Conservation (phyloP, 2,888 invertebrate species). For the Chloromyia formosa region DNA sequence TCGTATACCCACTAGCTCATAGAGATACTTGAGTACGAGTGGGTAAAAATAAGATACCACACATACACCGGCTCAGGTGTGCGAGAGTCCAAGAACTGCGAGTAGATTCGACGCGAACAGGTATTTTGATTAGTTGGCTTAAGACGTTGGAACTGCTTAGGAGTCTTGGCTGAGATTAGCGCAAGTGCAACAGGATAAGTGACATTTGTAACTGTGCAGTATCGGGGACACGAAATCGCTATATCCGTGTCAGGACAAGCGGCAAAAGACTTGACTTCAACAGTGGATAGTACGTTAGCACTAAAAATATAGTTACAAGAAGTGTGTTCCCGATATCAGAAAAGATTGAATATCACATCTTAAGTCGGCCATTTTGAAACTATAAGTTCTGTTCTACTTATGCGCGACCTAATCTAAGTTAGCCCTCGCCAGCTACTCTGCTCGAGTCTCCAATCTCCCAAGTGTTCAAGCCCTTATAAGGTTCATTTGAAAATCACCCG, state of each 20-base stretch:
- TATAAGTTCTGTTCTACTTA: constrained; percentile 12
- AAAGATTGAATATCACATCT: background rate
- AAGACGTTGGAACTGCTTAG: constrained; percentile 51
- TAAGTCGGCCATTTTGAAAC: constrained; percentile 42
- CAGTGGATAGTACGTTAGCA: no score
- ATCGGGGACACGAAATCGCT: background rate
- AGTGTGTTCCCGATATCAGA: background rate
- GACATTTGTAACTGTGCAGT: background rate
- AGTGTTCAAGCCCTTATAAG: background rate
- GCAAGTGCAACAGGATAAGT: background rate
- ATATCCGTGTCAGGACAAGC: background rate
- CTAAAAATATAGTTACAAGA: background rate
- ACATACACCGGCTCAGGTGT: background rate
- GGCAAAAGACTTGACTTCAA: no score
- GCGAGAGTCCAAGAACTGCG: constrained; percentile 1
- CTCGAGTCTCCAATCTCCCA: background rate
- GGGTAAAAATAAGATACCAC: background rate
- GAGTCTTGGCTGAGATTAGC: constrained; percentile 41
- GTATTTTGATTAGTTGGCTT: constrained; percentile 53
- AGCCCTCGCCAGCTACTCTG: no score
- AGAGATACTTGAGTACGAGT: constrained; percentile 9
- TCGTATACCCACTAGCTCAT: no score
- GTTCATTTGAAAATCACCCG: background rate
- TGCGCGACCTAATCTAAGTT: background rate
- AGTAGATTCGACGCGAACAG: background rate